Percentiles rank a stretch among this genome's conserved stretches.
Conservation (phyloP, 2,113 vertebrate genomes). For the Gallinago jamesoni region DNA sequence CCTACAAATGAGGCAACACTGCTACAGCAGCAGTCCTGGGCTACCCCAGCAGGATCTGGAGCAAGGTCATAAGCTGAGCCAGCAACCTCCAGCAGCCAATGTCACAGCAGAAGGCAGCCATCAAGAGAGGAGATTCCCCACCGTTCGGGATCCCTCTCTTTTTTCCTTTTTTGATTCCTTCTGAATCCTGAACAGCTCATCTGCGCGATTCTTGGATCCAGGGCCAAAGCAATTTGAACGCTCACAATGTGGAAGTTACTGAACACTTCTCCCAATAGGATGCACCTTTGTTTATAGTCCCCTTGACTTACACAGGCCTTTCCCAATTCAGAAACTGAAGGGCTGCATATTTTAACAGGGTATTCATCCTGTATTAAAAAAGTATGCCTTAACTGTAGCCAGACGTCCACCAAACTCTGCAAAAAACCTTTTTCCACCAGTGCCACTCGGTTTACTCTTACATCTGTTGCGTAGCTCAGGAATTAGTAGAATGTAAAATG, state of each 20-base stretch:
- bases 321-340: slow-evolving; percentile 40
- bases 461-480: slow-evolving; percentile 52
- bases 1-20: neutral
- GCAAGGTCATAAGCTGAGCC: neutral
- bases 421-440: slow-evolving; percentile 27
- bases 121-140: neutral
- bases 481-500: slow-evolving; percentile 58
- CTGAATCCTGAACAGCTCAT: slow-evolving; percentile 1
- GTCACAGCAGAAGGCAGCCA: neutral
- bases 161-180: neutral
- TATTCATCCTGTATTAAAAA: slow-evolving; percentile 41
- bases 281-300: slow-evolving; percentile 2
- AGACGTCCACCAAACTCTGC: slow-evolving; percentile 56
- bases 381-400: slow-evolving; percentile 58
- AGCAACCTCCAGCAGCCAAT: neutral
- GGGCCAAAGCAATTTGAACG: neutral
- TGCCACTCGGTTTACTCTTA: slow-evolving; percentile 60
- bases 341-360: slow-evolving; percentile 34
- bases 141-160: neutral
- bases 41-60: neutral
- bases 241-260: neutral
- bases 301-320: neutral
- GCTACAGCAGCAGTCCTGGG: neutral
- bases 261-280: slow-evolving; percentile 2
- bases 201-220: neutral